A percentile compares a stretch with the other conserved stretches of the same genome.
Evolutionary conservation across 1,140 invertebrate species (phyloP).

Genomic region (Drosophila nebulosa): DNA sequence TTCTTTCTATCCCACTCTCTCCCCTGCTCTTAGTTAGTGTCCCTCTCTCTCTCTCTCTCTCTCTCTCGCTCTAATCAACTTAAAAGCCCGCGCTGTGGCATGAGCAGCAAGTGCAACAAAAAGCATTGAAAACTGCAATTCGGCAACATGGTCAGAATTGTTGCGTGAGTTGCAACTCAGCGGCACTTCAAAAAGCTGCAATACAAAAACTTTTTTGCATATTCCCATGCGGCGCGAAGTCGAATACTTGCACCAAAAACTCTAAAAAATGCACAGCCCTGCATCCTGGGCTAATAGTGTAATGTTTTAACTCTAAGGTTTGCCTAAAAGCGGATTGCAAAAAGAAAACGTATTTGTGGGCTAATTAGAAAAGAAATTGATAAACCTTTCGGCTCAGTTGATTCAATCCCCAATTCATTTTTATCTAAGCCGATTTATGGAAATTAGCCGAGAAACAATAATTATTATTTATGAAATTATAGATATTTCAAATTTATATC

Average conservation of each 20-base stretch:
- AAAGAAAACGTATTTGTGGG: no score
- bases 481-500: no score
- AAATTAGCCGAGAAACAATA: no score
- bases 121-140: constrained; percentile 49
- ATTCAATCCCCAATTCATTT: no score
- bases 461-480: no score
- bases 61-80: constrained; percentile 65
- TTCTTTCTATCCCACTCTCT: neutral
- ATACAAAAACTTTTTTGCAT: constrained; percentile 13
- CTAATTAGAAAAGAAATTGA: no score
- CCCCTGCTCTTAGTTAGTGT: constrained; percentile 30
- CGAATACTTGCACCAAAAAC: constrained; percentile 16
- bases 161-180: constrained; percentile 36
- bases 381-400: no score
- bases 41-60: constrained; percentile 8
- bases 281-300: neutral
- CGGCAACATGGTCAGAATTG: constrained; percentile 49
- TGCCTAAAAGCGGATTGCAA: neutral
- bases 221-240: neutral
- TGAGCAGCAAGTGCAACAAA: constrained; percentile 6
- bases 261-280: neutral
- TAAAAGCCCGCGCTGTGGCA: constrained; percentile 42
- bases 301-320: neutral
- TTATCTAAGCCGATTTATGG: no score
- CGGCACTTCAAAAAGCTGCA: constrained; percentile 25